These are phyloP conservation scores for Brachyrhaphis roseni DNA, from an alignment of 2,797 vertebrate genomes.

Conservation along the genomic window DNA sequence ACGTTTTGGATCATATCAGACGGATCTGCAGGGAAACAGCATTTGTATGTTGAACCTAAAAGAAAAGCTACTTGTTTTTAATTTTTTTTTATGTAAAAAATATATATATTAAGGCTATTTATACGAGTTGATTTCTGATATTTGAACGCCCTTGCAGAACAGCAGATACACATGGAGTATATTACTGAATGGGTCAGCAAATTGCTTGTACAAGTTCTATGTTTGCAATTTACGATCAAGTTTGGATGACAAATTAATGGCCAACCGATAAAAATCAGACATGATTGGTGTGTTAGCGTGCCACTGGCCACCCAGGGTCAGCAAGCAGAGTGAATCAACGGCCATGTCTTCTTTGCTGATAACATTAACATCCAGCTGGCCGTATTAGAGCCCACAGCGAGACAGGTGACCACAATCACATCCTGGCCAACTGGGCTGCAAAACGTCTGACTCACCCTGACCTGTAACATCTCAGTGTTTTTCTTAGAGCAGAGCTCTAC, in stretches of 20 bases:
- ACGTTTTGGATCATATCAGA: slow-evolving; percentile 15
- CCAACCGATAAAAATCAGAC: slow-evolving; percentile 41
- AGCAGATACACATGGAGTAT: neutral
- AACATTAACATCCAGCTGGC: slow-evolving; percentile 32
- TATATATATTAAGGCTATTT: neutral
- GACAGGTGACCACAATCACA: neutral
- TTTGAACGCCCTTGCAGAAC: neutral
- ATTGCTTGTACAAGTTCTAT: slow-evolving; percentile 11
- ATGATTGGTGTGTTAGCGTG: slow-evolving; percentile 1
- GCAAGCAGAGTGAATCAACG: slow-evolving; percentile 47
- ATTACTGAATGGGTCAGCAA: slow-evolving; percentile 9
- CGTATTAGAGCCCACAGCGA: slow-evolving; percentile 4
- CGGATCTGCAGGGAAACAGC: neutral
- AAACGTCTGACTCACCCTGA: neutral
- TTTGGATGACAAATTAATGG: slow-evolving; percentile 25
- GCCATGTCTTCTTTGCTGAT: slow-evolving; percentile 26
- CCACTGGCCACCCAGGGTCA: slow-evolving; percentile 18
- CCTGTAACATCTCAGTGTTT: neutral
- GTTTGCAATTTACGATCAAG: slow-evolving; percentile 10
- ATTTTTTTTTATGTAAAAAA: neutral
- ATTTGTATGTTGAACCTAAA: neutral
- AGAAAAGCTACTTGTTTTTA: neutral
- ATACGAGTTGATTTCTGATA: neutral
- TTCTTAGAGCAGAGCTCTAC: neutral
- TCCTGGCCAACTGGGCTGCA: neutral